Conservation (phyloP, 2,888 invertebrate genomes). For the Galeopsomyia nigrocyanea region DNA sequence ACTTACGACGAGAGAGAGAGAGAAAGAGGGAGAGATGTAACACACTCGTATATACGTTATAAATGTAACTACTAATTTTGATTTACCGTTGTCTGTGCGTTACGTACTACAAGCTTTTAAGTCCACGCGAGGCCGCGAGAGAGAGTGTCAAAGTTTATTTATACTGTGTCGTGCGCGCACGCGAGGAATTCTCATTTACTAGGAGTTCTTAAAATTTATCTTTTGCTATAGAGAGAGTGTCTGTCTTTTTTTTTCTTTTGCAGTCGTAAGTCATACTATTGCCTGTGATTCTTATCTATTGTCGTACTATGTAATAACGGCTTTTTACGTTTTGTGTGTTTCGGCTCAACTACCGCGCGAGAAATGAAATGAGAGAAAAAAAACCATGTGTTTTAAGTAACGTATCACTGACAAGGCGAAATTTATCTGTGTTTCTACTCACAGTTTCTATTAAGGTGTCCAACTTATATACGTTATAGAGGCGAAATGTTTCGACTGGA, state of each 20-base stretch:
- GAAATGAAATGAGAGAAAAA: no score
- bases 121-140: not conserved
- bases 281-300: slow-evolving; percentile 26
- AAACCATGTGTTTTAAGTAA: no score
- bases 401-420: no score
- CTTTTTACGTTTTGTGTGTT: not conserved
- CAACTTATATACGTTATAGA: no score
- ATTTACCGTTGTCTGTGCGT: slow-evolving; percentile 26
- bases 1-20: slow-evolving; percentile 14
- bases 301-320: not conserved
- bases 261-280: not conserved
- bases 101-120: slow-evolving; percentile 25
- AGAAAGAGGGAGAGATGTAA: slow-evolving; percentile 17
- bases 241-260: slow-evolving; percentile 8
- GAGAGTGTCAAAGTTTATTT: slow-evolving; percentile 37
- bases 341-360: no score
- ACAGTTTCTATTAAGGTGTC: no score
- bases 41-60: slow-evolving; percentile 9
- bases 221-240: not conserved
- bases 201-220: slow-evolving; percentile 25
- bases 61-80: slow-evolving; percentile 36
- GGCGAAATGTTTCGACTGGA: no score
- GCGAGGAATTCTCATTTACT: slow-evolving; percentile 30
- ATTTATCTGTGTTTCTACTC: no score
- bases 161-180: slow-evolving; percentile 6